Conservation (phyloP, 2,888 invertebrate genomes). For the Hyalella azteca region DNA sequence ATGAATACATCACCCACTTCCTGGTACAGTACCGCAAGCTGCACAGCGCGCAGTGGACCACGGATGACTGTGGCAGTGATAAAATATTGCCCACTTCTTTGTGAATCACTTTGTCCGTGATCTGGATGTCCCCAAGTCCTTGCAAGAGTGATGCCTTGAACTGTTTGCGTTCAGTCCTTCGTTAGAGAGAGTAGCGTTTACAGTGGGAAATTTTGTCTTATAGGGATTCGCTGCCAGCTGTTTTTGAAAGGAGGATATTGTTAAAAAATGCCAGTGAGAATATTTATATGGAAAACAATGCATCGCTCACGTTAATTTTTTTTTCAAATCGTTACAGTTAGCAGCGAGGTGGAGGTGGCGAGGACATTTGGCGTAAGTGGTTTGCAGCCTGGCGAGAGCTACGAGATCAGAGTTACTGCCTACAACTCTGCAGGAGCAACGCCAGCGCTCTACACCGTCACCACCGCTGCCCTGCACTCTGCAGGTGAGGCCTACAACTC, state of each 20-base stretch:
- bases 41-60: conserved; percentile 46
- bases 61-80: conserved; percentile 40
- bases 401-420: conserved; percentile 63
- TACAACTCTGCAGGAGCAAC: conserved; percentile 65
- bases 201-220: neutral
- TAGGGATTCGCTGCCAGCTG: neutral
- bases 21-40: conserved; percentile 46
- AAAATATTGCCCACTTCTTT: neutral
- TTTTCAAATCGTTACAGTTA: no score
- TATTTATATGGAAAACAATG: no score
- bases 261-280: no score
- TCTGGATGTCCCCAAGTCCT: no score
- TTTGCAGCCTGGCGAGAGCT: conserved; percentile 60
- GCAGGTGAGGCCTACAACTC: no score
- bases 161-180: neutral
- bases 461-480: conserved; percentile 60
- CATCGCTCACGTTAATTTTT: no score
- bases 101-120: neutral
- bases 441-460: conserved; percentile 63
- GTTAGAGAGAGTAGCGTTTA: neutral
- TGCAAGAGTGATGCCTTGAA: neutral
- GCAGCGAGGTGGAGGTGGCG: conserved; percentile 72
- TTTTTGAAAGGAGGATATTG: no score
- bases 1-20: conserved; percentile 54
- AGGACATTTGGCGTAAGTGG: conserved; percentile 51